Conservation (phyloP, 2,113 vertebrate genomes). For the Caloenas nicobarica region DNA sequence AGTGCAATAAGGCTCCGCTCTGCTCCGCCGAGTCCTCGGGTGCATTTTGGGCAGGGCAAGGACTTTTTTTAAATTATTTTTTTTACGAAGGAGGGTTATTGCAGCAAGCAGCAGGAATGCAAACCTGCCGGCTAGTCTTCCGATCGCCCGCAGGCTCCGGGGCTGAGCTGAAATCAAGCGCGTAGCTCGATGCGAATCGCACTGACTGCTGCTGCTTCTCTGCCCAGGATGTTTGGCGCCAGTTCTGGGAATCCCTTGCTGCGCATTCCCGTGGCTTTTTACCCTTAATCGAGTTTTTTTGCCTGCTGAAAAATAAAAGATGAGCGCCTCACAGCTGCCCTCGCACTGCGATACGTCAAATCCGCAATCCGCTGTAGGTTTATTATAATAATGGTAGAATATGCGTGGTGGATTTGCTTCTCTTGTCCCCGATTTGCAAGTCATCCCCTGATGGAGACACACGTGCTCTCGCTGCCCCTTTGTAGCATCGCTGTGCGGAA, state of each 20-base stretch:
- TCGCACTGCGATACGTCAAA: accelerated
- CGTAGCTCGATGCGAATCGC: accelerated
- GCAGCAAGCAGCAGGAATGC: conserved; percentile 1
- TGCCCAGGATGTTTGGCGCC: accelerated
- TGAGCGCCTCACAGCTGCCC: neutral
- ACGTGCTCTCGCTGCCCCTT: accelerated
- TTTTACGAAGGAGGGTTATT: neutral
- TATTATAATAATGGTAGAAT: accelerated
- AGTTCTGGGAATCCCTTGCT: neutral
- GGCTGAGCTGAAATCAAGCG: neutral
- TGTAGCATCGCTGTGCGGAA: accelerated
- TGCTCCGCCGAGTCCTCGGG: neutral
- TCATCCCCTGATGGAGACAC: neutral
- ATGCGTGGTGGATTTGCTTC: neutral
- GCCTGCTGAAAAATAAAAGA: neutral
- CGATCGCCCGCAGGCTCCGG: accelerated
- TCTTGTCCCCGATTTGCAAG: neutral
- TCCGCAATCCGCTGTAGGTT: neutral
- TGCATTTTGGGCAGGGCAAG: neutral
- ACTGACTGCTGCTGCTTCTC: neutral
- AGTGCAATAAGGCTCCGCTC: neutral
- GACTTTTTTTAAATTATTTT: neutral
- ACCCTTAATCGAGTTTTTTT: accelerated
- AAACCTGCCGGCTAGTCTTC: conserved; percentile 4
- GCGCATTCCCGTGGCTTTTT: accelerated